Evolutionary conservation across 2,113 vertebrate species (phyloP).

Genomic region (Hydropotes inermis): DNA sequence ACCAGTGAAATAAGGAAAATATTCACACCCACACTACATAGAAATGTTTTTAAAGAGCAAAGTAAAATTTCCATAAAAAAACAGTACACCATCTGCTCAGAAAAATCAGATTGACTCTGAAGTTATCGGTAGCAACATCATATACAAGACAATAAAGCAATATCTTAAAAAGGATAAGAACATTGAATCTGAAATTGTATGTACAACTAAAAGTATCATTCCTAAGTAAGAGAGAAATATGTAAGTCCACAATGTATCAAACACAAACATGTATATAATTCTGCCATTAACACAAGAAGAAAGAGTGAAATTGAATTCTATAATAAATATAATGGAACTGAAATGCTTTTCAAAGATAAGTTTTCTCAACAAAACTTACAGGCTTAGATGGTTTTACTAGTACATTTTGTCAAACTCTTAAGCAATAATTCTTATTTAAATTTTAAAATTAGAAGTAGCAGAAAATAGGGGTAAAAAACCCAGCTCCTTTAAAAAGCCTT

Average conservation of each 20-base stretch:
- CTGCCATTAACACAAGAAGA: background rate
- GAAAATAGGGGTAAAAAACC: background rate
- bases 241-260: background rate
- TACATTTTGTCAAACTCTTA: background rate
- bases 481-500: background rate
- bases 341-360: background rate
- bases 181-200: background rate
- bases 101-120: background rate
- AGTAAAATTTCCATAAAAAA: background rate
- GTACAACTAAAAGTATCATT: background rate
- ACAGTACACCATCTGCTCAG: background rate
- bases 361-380: background rate
- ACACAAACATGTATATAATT: background rate
- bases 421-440: background rate
- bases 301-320: background rate
- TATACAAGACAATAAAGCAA: background rate
- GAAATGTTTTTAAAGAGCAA: background rate
- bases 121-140: background rate
- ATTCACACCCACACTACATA: background rate
- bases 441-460: background rate
- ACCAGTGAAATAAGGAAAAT: background rate
- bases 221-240: background rate
- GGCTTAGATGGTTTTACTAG: background rate
- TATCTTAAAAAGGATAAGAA: background rate
- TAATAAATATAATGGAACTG: background rate